Evolutionary conservation across 2,888 invertebrate species (phyloP).

Genomic region (Drosophila paranaensis): DNA sequence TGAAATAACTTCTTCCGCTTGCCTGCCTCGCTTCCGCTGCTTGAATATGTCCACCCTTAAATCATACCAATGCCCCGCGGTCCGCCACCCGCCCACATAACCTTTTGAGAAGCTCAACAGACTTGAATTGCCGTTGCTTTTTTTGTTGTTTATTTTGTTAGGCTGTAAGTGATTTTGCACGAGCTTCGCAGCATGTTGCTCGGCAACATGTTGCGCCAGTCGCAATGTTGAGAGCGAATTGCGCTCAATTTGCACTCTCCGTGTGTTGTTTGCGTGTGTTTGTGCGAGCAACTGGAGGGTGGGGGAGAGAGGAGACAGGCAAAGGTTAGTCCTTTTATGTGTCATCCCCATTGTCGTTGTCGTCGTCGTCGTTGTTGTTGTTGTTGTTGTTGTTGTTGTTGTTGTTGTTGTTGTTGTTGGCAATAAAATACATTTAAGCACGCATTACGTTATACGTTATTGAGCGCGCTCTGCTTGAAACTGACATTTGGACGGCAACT

Average conservation of each 20-base stretch:
- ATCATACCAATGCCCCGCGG: constrained; percentile 36
- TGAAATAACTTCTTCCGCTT: constrained; percentile 79
- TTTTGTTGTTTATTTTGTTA: constrained; percentile 68
- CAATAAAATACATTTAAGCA: constrained; percentile 80
- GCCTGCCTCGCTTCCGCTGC: constrained; percentile 76
- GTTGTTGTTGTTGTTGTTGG: constrained; percentile 52
- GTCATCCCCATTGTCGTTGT: constrained; percentile 51
- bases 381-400: constrained; percentile 47
- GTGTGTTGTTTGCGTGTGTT: constrained; percentile 9
- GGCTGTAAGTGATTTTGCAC: constrained; percentile 66
- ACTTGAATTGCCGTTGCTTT: constrained; percentile 66
- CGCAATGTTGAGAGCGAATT: constrained; percentile 46
- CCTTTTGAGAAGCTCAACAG: constrained; percentile 64
- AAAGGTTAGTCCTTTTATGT: constrained; percentile 63
- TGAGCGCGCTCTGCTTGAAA: constrained; percentile 70
- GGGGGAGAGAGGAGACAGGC: constrained; percentile 4
- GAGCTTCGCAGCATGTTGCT: constrained; percentile 60
- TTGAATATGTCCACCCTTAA: constrained; percentile 74
- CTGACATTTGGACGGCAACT: constrained; percentile 66
- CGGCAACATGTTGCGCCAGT: constrained; percentile 51
- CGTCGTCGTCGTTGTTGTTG: constrained; percentile 50
- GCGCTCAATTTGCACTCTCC: constrained; percentile 33
- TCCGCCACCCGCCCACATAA: constrained; percentile 35
- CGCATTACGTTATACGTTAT: constrained; percentile 78
- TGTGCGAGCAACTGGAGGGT: constrained; percentile 13